A percentile compares a stretch with the other conserved stretches of the same genome.
These are phyloP conservation scores for Tortricodes alternella DNA, from an alignment of 2,888 invertebrate genomes.

Conservation along the genomic window DNA sequence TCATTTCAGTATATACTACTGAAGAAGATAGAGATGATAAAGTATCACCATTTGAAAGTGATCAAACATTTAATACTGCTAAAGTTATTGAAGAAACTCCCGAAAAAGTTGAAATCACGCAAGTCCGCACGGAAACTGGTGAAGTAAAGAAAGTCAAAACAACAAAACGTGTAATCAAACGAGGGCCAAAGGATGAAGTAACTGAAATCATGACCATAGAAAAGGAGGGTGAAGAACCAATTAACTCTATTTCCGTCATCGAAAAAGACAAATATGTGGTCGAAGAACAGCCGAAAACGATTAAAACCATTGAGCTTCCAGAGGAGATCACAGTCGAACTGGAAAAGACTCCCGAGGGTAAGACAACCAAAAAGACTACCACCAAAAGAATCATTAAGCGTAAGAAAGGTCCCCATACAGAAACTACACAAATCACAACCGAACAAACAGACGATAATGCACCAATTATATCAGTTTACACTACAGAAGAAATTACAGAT, in stretches of 20 bases:
- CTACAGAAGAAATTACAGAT: constrained; percentile 23
- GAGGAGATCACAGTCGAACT: neutral
- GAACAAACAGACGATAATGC: neutral
- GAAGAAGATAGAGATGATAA: constrained; percentile 42
- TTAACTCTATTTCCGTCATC: neutral
- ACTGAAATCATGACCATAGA: constrained; percentile 51
- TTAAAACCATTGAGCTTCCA: neutral
- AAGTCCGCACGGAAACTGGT: constrained; percentile 39
- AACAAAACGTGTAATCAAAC: constrained; percentile 33
- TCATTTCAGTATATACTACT: constrained; percentile 12
- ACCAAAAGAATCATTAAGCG: neutral
- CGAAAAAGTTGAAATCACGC: constrained; percentile 34
- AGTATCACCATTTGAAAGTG: constrained; percentile 41
- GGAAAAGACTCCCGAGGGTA: neutral
- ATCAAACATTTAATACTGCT: constrained; percentile 37
- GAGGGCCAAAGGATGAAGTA: constrained; percentile 40
- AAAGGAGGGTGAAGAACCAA: constrained; percentile 44
- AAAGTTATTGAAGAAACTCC: constrained; percentile 40
- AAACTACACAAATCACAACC: neutral
- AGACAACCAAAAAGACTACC: neutral
- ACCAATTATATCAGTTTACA: constrained; percentile 34
- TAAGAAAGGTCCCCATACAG: neutral
- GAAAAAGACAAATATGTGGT: constrained; percentile 34
- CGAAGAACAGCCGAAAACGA: neutral
- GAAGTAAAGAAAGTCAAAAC: constrained; percentile 39